A percentile compares a stretch with the other conserved stretches of the same genome.
These are phyloP conservation scores for Jordanella pulchra DNA, from an alignment of 2,797 vertebrate species.

Conservation along the genomic window DNA sequence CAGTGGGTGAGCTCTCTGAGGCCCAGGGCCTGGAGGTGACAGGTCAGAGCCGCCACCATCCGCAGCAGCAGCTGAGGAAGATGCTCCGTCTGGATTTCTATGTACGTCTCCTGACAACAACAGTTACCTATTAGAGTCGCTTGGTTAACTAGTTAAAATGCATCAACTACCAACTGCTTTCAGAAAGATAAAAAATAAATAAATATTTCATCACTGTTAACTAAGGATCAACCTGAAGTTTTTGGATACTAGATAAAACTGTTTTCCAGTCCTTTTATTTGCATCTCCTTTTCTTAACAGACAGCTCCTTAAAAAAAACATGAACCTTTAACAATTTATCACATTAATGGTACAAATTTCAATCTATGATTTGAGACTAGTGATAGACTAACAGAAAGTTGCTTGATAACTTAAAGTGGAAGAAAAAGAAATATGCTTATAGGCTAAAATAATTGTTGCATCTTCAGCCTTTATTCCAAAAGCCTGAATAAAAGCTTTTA, in stretches of 20 bases:
- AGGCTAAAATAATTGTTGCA: too few species aligned
- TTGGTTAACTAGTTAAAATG: conserved; percentile 1
- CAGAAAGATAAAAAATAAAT: not conserved
- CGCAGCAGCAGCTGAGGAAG: conserved; percentile 93
- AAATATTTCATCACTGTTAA: not conserved
- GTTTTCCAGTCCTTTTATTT: too few species aligned
- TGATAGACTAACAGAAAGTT: not conserved
- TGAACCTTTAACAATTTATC: not conserved
- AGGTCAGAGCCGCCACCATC: conserved; percentile 93
- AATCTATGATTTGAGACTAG: not conserved
- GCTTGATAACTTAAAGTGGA: too few species aligned
- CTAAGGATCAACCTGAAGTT: not conserved
- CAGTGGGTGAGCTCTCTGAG: conserved; percentile 93
- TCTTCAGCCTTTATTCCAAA: too few species aligned
- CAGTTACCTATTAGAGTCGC: not conserved
- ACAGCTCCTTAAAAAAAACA: not conserved
- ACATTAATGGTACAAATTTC: not conserved
- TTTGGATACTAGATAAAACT: conserved; percentile 4
- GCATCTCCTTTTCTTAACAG: not conserved
- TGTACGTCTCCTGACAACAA: conserved; percentile 90
- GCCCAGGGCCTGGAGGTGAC: conserved; percentile 87
- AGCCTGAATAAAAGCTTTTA: too few species aligned
- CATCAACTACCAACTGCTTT: not conserved
- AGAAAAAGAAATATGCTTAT: too few species aligned
- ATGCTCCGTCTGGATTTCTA: conserved; percentile 99